phyloP scores from a whole-genome alignment of 2,888 invertebrate genomes.

The Azorinus chamasolen region DNA sequence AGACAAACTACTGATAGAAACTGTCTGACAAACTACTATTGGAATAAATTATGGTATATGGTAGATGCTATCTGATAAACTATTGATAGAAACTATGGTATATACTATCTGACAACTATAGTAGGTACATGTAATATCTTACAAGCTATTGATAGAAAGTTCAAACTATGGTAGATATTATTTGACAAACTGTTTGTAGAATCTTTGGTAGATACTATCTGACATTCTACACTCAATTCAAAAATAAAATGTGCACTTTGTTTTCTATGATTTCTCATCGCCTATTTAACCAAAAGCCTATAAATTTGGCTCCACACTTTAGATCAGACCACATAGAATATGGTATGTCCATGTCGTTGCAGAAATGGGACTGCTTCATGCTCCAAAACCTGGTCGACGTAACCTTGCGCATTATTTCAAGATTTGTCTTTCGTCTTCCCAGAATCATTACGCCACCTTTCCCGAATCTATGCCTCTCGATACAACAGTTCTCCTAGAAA shows the following conservation, averaged over 20 bases:
- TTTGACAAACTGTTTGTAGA: too few relatives aligned
- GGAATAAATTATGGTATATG: too few relatives aligned
- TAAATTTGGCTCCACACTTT: neutral
- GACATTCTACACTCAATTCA: neutral
- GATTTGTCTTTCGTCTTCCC: slow-evolving; percentile 17
- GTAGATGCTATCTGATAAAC: too few relatives aligned
- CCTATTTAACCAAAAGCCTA: neutral
- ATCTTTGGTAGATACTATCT: too few relatives aligned
- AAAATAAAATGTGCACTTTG: slow-evolving; percentile 2
- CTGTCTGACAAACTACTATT: too few relatives aligned
- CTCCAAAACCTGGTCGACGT: slow-evolving; percentile 11
- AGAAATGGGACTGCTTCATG: slow-evolving; percentile 21
- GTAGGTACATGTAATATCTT: too few relatives aligned
- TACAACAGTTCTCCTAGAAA: slow-evolving; percentile 15
- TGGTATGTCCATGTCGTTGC: slow-evolving; percentile 6
- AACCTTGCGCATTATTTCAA: slow-evolving; percentile 15
- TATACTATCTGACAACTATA: too few relatives aligned
- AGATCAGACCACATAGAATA: neutral
- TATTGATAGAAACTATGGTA: too few relatives aligned
- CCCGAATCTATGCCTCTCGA: slow-evolving; percentile 22
- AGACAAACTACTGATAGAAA: too few relatives aligned
- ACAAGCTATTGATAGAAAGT: too few relatives aligned
- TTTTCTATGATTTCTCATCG: neutral
- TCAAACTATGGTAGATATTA: too few relatives aligned
- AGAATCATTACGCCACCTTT: slow-evolving; percentile 22